Evolutionary conservation across 92 coral and sea anemone genomes (phyloP).

Genomic region (Parazoanthus darwini): DNA sequence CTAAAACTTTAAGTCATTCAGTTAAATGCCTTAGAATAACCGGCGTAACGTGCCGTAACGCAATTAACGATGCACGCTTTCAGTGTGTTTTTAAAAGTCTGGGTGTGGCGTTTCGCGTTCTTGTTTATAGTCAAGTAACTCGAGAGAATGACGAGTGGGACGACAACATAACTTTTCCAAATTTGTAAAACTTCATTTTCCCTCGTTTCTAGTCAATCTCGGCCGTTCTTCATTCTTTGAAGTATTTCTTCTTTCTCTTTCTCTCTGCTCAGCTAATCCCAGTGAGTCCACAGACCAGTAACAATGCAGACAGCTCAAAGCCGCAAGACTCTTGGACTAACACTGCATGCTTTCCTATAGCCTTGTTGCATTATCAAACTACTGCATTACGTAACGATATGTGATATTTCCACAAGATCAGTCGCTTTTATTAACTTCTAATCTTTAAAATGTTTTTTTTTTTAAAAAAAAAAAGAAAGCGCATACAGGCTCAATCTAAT

Average conservation of each 20-base stretch:
- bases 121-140: neutral
- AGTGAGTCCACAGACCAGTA: constrained; percentile 43
- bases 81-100: neutral
- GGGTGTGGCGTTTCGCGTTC: neutral
- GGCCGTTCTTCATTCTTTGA: constrained; percentile 5
- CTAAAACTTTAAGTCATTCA: neutral
- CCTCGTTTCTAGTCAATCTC: neutral
- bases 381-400: neutral
- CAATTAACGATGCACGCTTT: neutral
- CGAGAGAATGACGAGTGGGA: neutral
- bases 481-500: no score
- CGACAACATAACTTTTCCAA: neutral
- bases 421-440: neutral
- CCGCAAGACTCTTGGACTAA: constrained; percentile 37
- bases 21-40: neutral
- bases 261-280: constrained; percentile 39
- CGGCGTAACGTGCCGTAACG: neutral
- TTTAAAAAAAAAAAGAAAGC: no score
- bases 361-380: neutral
- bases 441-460: no score
- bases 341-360: constrained; percentile 25
- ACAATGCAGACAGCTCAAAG: constrained; percentile 37
- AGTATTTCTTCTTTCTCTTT: constrained; percentile 17
- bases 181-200: neutral
- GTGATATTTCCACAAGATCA: neutral